Evolutionary conservation across 2,113 vertebrate species (phyloP), one percentile per base, ranked within the genome.

Genomic region (Taurulus bubalis): DNA sequence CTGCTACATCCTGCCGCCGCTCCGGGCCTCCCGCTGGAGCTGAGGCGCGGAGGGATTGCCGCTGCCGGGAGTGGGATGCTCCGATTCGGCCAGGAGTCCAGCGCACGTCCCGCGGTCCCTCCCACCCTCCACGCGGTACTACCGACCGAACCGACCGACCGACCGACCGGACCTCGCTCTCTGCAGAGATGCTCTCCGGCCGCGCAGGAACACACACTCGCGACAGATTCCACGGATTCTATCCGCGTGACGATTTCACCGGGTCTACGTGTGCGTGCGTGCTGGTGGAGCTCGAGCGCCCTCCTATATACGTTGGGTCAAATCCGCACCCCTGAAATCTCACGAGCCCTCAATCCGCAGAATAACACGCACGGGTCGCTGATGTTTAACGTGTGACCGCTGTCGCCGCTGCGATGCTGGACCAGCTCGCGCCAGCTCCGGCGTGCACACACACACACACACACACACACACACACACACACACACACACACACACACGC

Each of bases 1-100:
- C 83, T 22, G 86, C 91, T 93, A 92, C 92, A 94, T 94, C 90
- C 90, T 92, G 88, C 75, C 53, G 85, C 89, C 80, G 82, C 89
- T 89, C 85, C 87, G 73, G 91, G 89, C 90, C 92, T 93, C 91
- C 88, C 85, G 75, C 90, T 88, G 82, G 83, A 87, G 90, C 84
- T 75, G 85, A 80, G 87, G 87, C 81, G 74, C 87, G 56, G 82
- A 64, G 79, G 87, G 83, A 70, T 16, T 76, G 87, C 75, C 77
- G 78, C 60, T 53, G 84, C 80, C 83, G 69, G 85, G 82, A 81
- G 36, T 56, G 79, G 85, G 83, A 77, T 74, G 82, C 80, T 78
- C 83, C 49, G 58, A 40, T 83, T 75, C 73, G 73, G 63, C 60
- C 83, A 68, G 77, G 77, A 81, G 85, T 88, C 77, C 83, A 64